Percentiles rank a stretch among this genome's conserved stretches.
Evolutionary conservation across 2,113 vertebrate species (phyloP).

Genomic region (Clarias macrocephalus): DNA sequence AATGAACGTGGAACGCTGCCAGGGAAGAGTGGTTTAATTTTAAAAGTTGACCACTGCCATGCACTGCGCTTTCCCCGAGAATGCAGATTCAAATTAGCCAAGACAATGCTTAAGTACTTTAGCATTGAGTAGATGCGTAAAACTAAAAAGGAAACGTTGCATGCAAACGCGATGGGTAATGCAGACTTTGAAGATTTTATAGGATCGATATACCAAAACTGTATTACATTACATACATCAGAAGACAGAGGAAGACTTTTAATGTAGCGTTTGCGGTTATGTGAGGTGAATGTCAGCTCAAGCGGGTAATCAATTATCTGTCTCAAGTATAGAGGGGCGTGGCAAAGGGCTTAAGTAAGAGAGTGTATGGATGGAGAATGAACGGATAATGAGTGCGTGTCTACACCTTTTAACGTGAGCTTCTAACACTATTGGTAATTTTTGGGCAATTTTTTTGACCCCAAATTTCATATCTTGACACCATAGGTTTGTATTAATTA

Average conservation of each 20-base stretch:
- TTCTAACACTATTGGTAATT: neutral
- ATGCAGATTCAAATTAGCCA: slow-evolving; percentile 34
- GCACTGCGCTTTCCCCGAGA: slow-evolving; percentile 20
- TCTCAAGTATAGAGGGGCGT: neutral
- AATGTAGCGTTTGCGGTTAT: slow-evolving; percentile 52
- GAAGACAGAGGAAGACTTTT: slow-evolving; percentile 49
- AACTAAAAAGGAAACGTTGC: slow-evolving; percentile 53
- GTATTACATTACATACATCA: slow-evolving; percentile 39
- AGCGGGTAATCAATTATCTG: slow-evolving; percentile 31
- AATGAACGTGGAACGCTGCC: slow-evolving; percentile 35
- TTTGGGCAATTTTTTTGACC: neutral
- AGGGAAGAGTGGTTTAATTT: slow-evolving; percentile 32
- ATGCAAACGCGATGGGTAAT: slow-evolving; percentile 57
- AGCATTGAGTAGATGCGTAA: slow-evolving; percentile 52
- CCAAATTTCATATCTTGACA: neutral
- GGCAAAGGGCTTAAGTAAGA: neutral
- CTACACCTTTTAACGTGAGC: neutral
- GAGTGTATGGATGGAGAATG: neutral
- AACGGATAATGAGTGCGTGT: neutral
- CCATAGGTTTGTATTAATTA: neutral
- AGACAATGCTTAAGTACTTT: slow-evolving; percentile 46
- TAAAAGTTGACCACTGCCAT: slow-evolving; percentile 2
- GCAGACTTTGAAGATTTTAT: slow-evolving; percentile 32
- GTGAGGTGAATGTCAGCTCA: neutral
- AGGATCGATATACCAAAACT: slow-evolving; percentile 65